phyloP scores from a whole-genome alignment of 2,888 invertebrate genomes.

The Heliothis peltigera region DNA sequence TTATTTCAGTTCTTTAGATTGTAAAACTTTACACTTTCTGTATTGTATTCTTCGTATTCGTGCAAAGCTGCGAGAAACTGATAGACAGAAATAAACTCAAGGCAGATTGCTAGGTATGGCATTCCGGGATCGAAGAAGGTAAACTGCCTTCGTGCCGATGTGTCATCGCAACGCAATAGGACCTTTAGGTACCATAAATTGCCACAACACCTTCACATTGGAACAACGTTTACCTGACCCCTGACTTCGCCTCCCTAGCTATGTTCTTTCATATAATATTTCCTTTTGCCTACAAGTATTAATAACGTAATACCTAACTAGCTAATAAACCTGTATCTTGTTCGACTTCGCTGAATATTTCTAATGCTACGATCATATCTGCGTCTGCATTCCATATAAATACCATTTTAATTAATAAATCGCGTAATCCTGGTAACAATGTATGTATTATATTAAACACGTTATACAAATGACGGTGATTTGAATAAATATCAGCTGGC shows the following conservation, averaged over 20 bases:
- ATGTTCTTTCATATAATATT: conserved; percentile 41
- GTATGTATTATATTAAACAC: conserved; percentile 41
- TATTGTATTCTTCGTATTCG: conserved; percentile 38
- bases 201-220: conserved; percentile 57
- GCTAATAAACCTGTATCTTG: conserved; percentile 33
- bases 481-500: conserved; percentile 32
- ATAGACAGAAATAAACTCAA: conserved; percentile 66
- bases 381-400: conserved; percentile 46
- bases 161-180: conserved; percentile 63
- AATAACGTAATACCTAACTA: conserved; percentile 1
- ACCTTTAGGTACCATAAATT: conserved; percentile 41
- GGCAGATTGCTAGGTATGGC: conserved; percentile 57
- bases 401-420: conserved; percentile 44
- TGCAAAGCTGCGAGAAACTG: conserved; percentile 51
- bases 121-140: conserved; percentile 71
- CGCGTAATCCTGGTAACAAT: conserved; percentile 55
- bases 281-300: conserved; percentile 34
- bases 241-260: conserved; percentile 35
- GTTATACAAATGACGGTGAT: conserved; percentile 54
- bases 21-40: conserved; percentile 18
- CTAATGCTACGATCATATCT: conserved; percentile 39
- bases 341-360: conserved; percentile 39
- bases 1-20: conserved; percentile 28
- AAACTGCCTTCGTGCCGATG: conserved; percentile 64
- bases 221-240: conserved; percentile 47